Base-by-base conservation (phyloP, 2,113 vertebrate species). In the Brachionichthys hirsutus region DNA sequence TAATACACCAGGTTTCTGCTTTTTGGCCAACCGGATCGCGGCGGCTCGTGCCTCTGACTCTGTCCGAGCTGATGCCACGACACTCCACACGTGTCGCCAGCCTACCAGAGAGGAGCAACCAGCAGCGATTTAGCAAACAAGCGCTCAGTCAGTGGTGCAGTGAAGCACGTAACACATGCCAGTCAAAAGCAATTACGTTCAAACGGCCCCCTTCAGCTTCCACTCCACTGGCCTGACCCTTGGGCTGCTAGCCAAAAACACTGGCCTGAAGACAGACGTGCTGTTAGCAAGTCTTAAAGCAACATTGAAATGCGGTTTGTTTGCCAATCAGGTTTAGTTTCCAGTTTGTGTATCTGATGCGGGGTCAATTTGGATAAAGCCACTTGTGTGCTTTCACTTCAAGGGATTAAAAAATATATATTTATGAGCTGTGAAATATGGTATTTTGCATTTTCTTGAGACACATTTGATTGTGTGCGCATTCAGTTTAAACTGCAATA, bases 81-180 rank as follows among this genome's bases (percentile, higher is more conserved):
- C 86, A 88, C 87, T 83, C 86, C 87, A 81, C 87, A 80, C 53
- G 89, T 92, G 87, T 87, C 88, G 85, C 87, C 77, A 85, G 87
- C 67, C 84, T 75, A 81, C 84, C 84, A 89, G 90, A 90, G 86
- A 75, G 70, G 85, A 87, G 80, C 80, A 88, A 91, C 87, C 88
- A 86, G 83, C 90, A 87, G 88, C 94, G 94, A 95, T 95, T 95
- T 94, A 94, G 94, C 92, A 94, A 94, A 94, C 90, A 89, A 94
- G 85, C 73, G 72, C 92, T 93, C 92, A 94, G 93, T 94, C 93
- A 94, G 95, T 94, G 90, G 90, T 86, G 90, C 93, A 91, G 78
- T 90, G 90, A 85, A 88, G 91, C 90, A 86, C 81, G 80, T 87
- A 94, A 94, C 91, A 93, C 94, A 93, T 91, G 90, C 90, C 94